A percentile compares a stretch with the other conserved stretches of the same genome.
Conservation (phyloP, 2,888 invertebrate genomes). For the Pristionchus arcanus region DNA sequence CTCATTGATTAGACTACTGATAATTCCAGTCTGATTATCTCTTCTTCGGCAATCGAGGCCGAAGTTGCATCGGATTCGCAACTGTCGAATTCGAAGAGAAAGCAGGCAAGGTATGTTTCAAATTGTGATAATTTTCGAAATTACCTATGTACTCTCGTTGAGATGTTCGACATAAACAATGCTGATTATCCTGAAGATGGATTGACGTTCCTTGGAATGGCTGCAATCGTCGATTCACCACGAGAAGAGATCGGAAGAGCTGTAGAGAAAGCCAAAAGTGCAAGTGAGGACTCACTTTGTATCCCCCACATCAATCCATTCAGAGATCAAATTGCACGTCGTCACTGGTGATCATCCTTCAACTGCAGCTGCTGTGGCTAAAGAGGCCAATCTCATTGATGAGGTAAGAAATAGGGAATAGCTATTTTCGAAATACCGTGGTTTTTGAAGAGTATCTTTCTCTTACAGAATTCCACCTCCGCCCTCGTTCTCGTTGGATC, state of each 20-base stretch:
- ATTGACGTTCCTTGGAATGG: conserved; percentile 58
- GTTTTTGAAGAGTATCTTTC: too few species aligned
- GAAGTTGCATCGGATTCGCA: conserved; percentile 67
- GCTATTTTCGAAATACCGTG: too few species aligned
- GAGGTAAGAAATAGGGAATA: conserved; percentile 26
- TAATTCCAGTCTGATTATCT: conserved; percentile 62
- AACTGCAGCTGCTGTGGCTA: conserved; percentile 59
- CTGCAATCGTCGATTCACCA: conserved; percentile 36
- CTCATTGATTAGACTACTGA: too few species aligned
- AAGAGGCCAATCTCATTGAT: conserved; percentile 57
- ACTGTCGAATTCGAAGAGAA: conserved; percentile 62
- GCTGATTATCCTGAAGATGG: conserved; percentile 54
- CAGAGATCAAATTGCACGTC: conserved; percentile 59
- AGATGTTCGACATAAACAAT: conserved; percentile 49
- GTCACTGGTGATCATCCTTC: conserved; percentile 61
- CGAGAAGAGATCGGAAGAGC: conserved; percentile 48
- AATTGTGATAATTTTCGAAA: neutral
- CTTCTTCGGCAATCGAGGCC: conserved; percentile 59
- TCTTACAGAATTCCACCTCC: neutral
- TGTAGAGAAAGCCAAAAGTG: conserved; percentile 56
- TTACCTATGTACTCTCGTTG: neutral
- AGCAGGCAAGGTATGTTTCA: conserved; percentile 55
- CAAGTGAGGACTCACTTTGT: conserved; percentile 32
- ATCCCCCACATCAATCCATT: neutral
- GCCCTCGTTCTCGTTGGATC: conserved; percentile 32